phyloP scores from a whole-genome alignment of 2,888 invertebrate genomes.

The Mesorhabditis belari region DNA sequence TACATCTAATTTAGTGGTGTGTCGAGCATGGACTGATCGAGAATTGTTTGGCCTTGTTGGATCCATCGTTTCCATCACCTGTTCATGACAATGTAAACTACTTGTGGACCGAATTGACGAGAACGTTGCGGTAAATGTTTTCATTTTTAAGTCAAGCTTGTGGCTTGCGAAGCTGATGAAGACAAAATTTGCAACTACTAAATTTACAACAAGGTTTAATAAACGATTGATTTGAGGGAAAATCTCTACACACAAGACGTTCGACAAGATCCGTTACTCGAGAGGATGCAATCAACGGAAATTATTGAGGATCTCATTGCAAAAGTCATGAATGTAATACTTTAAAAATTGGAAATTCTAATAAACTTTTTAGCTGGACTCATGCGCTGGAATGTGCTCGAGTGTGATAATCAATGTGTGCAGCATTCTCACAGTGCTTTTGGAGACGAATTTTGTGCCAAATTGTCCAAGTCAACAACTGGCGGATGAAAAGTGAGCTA shows the following conservation, averaged over 20 bases:
- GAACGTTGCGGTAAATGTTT: background rate
- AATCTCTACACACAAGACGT: constrained; percentile 11
- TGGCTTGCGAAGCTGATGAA: no score
- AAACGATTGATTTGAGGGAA: constrained; percentile 7
- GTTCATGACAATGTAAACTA: constrained; percentile 25
- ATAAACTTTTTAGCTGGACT: background rate
- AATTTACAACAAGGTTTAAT: no score
- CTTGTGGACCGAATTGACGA: constrained; percentile 13
- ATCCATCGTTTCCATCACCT: constrained; percentile 6
- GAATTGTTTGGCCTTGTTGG: constrained; percentile 13
- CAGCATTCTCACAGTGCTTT: constrained; percentile 10
- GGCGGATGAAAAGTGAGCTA: background rate
- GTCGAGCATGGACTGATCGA: constrained; percentile 11
- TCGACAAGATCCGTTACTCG: constrained; percentile 14
- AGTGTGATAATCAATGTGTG: background rate
- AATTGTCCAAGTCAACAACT: constrained; percentile 9
- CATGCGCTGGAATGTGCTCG: background rate
- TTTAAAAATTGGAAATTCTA: background rate
- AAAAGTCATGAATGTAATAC: constrained; percentile 3
- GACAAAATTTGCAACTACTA: no score
- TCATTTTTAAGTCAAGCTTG: no score
- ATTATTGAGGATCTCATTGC: constrained; percentile 1
- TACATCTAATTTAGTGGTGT: constrained; percentile 2
- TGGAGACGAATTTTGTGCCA: constrained; percentile 18
- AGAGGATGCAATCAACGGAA: background rate